phyloP scores from a whole-genome alignment of 2,797 vertebrate species.

The Tenualosa ilisha region DNA sequence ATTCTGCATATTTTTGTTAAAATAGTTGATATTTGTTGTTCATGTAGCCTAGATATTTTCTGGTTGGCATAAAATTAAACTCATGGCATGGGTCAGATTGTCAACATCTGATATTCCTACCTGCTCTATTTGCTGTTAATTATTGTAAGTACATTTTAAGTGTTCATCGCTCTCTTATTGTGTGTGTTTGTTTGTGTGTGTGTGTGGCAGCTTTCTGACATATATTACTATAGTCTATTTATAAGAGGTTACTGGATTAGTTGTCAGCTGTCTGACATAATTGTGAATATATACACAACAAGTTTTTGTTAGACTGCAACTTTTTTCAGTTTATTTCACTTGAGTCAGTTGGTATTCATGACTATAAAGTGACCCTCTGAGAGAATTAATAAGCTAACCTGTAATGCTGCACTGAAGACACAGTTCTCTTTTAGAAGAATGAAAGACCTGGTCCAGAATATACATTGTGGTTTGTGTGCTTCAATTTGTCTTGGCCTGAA shows the following conservation, averaged over 20 bases:
- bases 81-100: background rate
- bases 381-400: background rate
- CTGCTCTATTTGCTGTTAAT: background rate
- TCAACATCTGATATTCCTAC: background rate
- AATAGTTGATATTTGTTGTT: background rate
- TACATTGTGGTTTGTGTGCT: background rate
- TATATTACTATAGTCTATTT: background rate
- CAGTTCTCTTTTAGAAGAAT: background rate
- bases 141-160: background rate
- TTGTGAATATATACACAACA: background rate
- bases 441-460: background rate
- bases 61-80: background rate
- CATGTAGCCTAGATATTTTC: background rate
- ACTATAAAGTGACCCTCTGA: background rate
- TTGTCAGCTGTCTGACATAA: background rate
- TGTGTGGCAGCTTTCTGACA: background rate
- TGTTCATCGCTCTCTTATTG: background rate
- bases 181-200: background rate
- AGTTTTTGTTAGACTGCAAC: background rate
- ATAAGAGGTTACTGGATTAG: background rate
- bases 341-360: background rate
- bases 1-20: background rate
- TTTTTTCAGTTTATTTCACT: background rate
- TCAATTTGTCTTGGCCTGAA: background rate
- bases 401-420: background rate